phyloP scores from a whole-genome alignment of 2,888 invertebrate species.

The Drosophila quinaria region DNA sequence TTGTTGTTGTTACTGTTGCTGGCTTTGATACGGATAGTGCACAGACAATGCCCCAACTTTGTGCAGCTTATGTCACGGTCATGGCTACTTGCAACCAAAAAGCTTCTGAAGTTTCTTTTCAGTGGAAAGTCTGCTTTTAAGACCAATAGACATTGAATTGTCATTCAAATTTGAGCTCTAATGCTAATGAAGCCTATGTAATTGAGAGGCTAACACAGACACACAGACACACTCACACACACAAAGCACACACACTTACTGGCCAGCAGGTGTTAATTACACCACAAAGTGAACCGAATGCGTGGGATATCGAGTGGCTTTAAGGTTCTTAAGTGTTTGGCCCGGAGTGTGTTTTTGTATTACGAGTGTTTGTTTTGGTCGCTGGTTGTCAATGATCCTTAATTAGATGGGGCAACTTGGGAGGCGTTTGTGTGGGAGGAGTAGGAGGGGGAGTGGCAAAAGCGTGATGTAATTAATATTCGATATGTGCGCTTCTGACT shows the following conservation, averaged over 20 bases:
- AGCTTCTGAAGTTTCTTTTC: slow-evolving; percentile 40
- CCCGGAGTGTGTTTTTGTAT: slow-evolving; percentile 59
- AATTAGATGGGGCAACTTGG: slow-evolving; percentile 42
- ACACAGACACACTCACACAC: slow-evolving; percentile 3
- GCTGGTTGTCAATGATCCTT: slow-evolving; percentile 55
- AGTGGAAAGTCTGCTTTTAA: slow-evolving; percentile 18
- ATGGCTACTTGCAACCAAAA: slow-evolving; percentile 51
- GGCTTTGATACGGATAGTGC: slow-evolving; percentile 55
- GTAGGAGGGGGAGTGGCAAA: not conserved
- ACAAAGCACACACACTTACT: slow-evolving; percentile 11
- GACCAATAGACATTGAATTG: slow-evolving; percentile 29
- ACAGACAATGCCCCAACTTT: slow-evolving; percentile 53
- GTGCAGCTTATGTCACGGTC: slow-evolving; percentile 68
- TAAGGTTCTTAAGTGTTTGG: slow-evolving; percentile 29
- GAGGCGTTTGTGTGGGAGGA: not conserved
- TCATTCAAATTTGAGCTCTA: slow-evolving; percentile 24
- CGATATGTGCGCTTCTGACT: slow-evolving; percentile 61
- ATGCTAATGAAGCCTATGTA: slow-evolving; percentile 52
- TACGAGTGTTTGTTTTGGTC: slow-evolving; percentile 57
- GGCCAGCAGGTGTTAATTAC: slow-evolving; percentile 73
- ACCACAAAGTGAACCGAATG: slow-evolving; percentile 52
- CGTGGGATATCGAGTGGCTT: slow-evolving; percentile 42
- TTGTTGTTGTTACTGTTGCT: slow-evolving; percentile 18
- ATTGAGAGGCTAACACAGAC: slow-evolving; percentile 32
- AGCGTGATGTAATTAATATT: slow-evolving; percentile 72